Percentiles rank a stretch among this genome's conserved stretches.
Conservation (phyloP, 2,888 invertebrate genomes). For the Gymnocheta viridis region DNA sequence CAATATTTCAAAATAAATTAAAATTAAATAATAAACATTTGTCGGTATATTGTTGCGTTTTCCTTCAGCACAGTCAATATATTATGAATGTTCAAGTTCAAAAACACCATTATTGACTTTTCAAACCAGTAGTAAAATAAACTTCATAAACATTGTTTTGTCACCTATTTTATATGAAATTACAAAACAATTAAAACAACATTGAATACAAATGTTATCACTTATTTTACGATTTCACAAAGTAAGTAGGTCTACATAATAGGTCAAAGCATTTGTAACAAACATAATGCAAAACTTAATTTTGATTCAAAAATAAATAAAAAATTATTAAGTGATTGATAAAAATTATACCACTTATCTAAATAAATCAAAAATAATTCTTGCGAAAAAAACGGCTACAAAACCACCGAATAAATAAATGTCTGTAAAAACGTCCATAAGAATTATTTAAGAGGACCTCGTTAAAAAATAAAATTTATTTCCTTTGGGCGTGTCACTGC, state of each 20-base stretch:
- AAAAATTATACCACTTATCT: too few relatives aligned
- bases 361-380: too few relatives aligned
- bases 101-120: constrained; percentile 20
- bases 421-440: too few relatives aligned
- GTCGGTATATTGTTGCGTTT: neutral
- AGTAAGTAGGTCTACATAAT: neutral
- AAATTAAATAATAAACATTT: neutral
- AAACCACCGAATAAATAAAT: too few relatives aligned
- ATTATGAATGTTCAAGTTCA: constrained; percentile 54
- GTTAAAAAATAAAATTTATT: too few relatives aligned
- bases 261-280: constrained; percentile 1
- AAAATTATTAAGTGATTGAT: too few relatives aligned
- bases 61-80: neutral
- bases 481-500: too few relatives aligned
- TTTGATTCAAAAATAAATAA: too few relatives aligned
- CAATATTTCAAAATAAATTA: too few relatives aligned
- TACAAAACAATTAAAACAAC: neutral
- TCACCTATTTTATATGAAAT: constrained; percentile 15
- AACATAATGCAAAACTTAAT: too few relatives aligned
- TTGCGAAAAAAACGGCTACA: too few relatives aligned
- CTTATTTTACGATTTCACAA: neutral
- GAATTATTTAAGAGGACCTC: too few relatives aligned
- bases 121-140: constrained; percentile 1
- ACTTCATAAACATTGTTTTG: neutral
- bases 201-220: constrained; percentile 15